Base-by-base conservation (phyloP, 1,140 invertebrate species). In the Drosophila willistoni region DNA sequence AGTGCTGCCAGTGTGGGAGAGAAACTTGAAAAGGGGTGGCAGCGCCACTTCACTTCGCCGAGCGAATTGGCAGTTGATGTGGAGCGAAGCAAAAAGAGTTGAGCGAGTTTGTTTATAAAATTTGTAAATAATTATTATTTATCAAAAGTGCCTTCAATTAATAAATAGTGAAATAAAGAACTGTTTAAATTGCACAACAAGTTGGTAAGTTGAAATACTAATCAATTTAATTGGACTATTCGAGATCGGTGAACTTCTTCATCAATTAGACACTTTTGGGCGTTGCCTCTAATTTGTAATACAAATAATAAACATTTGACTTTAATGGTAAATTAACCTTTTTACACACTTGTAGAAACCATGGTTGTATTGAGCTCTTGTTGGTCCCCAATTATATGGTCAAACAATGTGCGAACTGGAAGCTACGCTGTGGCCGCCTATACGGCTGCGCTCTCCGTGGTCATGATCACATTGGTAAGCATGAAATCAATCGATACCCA, bases 301-400 rank as follows among this genome's bases (percentile, higher is more conserved):
- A 59, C 56, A 59, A 59, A 59, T 17, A 57, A 34, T 10, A 51
- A 51, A 22, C 17, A 51, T 34, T 57, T 57, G 29, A 33, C 14
- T 34, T 34, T n/a, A 14, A 33, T 51, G 39, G n/a, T 3, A 17
- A 1, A 17, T 19, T 0, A 47, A 29, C 7, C 12, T 14, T 56
- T 14, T 41, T 47, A 6, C 9, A 6, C 13, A 2, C 7, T 44
- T n/a, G 9, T 12, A 68, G 64, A 34, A 59, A 36, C 10, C 25
- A 96, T 97, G 96, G 94, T 94, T n/a, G 91, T 96, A 2, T 77
- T 97, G 39, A 93, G 95, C 86, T 95, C 96, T 1, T 97, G 96
- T 91, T 98, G 97, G 96, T 97, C 96, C 2, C 97, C 97, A 54
- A 96, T 95, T 82, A 95, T 97, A 77, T 97, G 96, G 95, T 96